Evolutionary conservation across 2,888 invertebrate species (phyloP).

Genomic region (Anodontia alba): DNA sequence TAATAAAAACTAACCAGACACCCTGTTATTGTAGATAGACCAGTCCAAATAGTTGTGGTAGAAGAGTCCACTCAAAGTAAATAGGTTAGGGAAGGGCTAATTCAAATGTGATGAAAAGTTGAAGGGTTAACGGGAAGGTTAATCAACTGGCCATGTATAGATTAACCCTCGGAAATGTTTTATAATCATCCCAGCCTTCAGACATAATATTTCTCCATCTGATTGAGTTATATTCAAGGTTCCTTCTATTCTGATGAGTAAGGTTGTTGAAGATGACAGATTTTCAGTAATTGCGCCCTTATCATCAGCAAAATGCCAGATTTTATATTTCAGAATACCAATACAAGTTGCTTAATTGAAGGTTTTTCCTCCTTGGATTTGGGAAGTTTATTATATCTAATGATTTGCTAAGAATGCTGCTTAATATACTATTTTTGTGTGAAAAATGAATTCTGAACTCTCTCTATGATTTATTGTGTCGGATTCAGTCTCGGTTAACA

Average conservation of each 20-base stretch:
- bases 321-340: constrained; percentile 52
- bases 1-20: too few species aligned
- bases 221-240: background rate
- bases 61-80: too few species aligned
- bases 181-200: too few species aligned
- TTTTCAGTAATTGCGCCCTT: constrained; percentile 60
- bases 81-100: too few species aligned
- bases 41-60: too few species aligned
- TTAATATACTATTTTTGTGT: background rate
- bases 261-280: constrained; percentile 48
- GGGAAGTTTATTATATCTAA: constrained; percentile 11
- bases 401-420: background rate
- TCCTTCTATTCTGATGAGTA: background rate
- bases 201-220: too few species aligned
- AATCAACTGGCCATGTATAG: too few species aligned
- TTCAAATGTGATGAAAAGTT: too few species aligned
- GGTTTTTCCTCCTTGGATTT: background rate
- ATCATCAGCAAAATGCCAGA: constrained; percentile 50
- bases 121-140: too few species aligned
- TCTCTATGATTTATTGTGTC: background rate
- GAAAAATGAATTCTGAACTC: constrained; percentile 9
- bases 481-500: too few species aligned
- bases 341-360: constrained; percentile 20
- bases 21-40: too few species aligned
- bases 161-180: too few species aligned